Conservation (phyloP, 2,113 vertebrate species). For the Thunnus maccoyii region DNA sequence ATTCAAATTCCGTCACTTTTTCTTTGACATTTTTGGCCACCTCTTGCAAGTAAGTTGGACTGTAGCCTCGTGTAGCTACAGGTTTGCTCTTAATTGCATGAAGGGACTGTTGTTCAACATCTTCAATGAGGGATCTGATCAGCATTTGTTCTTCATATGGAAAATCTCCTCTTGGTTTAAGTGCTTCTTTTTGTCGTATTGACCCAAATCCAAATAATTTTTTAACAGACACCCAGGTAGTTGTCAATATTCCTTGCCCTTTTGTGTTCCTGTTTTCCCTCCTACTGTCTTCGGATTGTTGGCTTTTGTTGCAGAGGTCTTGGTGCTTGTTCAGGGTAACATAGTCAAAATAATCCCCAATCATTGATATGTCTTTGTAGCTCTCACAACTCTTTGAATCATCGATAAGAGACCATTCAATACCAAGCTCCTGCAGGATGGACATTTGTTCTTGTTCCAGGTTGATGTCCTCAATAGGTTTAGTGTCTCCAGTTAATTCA, state of each 20-base stretch:
- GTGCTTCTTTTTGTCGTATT: too few relatives aligned
- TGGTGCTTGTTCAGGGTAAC: not conserved
- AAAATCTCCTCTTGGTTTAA: not conserved
- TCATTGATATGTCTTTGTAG: not conserved
- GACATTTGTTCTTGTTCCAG: not conserved
- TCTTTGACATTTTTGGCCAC: constrained; percentile 56
- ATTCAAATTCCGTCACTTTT: constrained; percentile 10
- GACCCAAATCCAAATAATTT: too few relatives aligned
- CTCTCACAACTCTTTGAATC: not conserved
- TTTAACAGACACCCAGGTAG: too few relatives aligned
- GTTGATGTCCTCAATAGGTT: constrained; percentile 38
- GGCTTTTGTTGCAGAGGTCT: not conserved
- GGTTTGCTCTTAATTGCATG: not conserved
- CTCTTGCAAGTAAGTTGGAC: constrained; percentile 46
- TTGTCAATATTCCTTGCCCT: too few relatives aligned
- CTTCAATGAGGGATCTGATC: not conserved
- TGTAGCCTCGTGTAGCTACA: constrained; percentile 38
- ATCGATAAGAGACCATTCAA: not conserved
- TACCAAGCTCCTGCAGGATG: not conserved
- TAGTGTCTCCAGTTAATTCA: constrained; percentile 21
- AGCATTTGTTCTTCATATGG: not conserved
- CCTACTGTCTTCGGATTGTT: not conserved
- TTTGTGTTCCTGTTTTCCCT: not conserved
- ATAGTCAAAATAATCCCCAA: constrained; percentile 28
- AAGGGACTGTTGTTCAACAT: not conserved